These are phyloP conservation scores for Sibirionetta formosa DNA, from an alignment of 2,797 vertebrate genomes.

Conservation along the genomic window DNA sequence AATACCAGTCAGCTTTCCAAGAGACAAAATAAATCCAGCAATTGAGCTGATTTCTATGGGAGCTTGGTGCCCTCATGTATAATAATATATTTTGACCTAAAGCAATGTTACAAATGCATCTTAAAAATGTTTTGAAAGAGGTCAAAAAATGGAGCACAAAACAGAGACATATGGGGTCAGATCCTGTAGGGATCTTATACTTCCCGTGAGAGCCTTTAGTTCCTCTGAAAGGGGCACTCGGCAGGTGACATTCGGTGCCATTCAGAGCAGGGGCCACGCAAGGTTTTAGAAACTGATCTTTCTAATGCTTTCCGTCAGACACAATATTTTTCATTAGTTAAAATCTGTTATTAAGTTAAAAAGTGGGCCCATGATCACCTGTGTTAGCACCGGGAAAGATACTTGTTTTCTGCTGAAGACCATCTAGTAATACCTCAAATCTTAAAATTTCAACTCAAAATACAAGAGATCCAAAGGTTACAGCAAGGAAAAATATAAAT, in stretches of 20 bases:
- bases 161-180: not conserved
- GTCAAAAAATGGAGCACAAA: conserved; percentile 31
- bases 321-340: not conserved
- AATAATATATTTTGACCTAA: conserved; percentile 49
- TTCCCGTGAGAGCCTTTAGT: not conserved
- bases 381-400: not conserved
- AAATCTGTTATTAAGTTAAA: not conserved
- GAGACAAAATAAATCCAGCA: conserved; percentile 58
- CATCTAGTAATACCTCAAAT: not conserved
- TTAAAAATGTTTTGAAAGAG: conserved; percentile 50
- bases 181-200: not conserved
- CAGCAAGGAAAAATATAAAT: not conserved
- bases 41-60: conserved; percentile 53
- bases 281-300: not conserved
- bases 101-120: conserved; percentile 1
- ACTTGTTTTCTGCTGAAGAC: not conserved
- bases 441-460: not conserved
- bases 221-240: not conserved
- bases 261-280: accelerated
- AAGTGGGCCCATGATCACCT: not conserved
- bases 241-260: not conserved
- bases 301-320: not conserved
- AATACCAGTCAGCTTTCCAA: conserved; percentile 62
- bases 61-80: conserved; percentile 30
- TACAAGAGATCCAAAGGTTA: not conserved